A percentile compares a stretch with the other conserved stretches of the same genome.
These are phyloP conservation scores for Argyresthia albistria DNA, from an alignment of 2,888 invertebrate species.

Conservation along the genomic window DNA sequence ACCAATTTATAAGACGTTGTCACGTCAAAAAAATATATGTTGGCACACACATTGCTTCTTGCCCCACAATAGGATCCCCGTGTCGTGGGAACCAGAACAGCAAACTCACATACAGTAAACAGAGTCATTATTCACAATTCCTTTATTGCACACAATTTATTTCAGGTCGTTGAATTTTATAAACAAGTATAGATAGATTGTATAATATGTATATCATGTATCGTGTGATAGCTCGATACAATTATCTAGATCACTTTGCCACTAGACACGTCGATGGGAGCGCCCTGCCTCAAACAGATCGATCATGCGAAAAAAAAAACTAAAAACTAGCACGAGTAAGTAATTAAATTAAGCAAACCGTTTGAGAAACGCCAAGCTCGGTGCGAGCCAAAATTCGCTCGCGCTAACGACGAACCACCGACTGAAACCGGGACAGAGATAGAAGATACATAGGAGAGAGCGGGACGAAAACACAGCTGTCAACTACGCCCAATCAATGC, in stretches of 20 bases:
- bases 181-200: too few species aligned
- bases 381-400: slow-evolving; percentile 61
- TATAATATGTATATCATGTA: too few species aligned
- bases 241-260: background rate
- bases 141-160: too few species aligned
- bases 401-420: slow-evolving; percentile 34
- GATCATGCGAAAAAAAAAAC: slow-evolving; percentile 17
- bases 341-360: slow-evolving; percentile 28
- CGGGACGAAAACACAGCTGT: slow-evolving; percentile 28
- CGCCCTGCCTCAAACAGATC: slow-evolving; percentile 9
- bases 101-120: too few species aligned
- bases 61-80: too few species aligned
- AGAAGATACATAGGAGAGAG: slow-evolving; percentile 19
- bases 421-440: slow-evolving; percentile 28
- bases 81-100: too few species aligned
- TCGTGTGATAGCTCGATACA: too few species aligned
- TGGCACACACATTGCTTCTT: too few species aligned
- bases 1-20: too few species aligned
- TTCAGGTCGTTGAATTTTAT: too few species aligned
- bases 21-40: too few species aligned
- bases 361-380: slow-evolving; percentile 44
- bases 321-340: slow-evolving; percentile 11
- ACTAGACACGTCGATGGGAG: slow-evolving; percentile 6
- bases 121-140: too few species aligned
- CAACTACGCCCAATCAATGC: slow-evolving; percentile 69